Conservation (phyloP, 1,140 invertebrate species). For the Ceratitis capitata region DNA sequence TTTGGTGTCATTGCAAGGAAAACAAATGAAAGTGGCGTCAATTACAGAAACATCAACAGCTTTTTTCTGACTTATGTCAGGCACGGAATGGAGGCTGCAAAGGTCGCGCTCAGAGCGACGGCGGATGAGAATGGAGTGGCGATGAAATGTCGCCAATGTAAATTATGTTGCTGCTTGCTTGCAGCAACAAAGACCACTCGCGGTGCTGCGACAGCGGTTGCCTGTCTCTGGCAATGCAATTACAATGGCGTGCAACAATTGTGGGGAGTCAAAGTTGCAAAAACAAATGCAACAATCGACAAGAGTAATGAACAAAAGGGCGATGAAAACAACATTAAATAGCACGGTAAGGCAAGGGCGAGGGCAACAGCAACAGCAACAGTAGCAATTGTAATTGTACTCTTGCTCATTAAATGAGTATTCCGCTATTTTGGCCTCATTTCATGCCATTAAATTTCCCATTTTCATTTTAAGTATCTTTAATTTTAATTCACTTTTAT, state of each 20-base stretch:
- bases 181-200: not conserved
- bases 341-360: no score
- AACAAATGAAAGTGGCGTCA: conserved; percentile 1
- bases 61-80: not conserved
- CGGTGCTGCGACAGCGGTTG: not conserved
- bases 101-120: not conserved
- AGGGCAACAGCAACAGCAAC: not conserved
- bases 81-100: not conserved
- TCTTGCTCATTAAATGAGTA: not conserved
- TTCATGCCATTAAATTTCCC: not conserved
- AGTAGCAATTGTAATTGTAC: not conserved
- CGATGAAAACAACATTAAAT: not conserved
- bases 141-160: conserved; percentile 16
- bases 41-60: conserved; percentile 22
- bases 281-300: not conserved
- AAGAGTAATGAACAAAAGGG: not conserved
- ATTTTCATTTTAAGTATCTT: not conserved
- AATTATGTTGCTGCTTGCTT: not conserved
- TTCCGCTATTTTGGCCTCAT: not conserved
- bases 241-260: not conserved
- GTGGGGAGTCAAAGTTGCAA: not conserved
- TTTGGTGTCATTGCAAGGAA: not conserved
- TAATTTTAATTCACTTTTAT: not conserved
- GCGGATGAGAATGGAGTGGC: not conserved
- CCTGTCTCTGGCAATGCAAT: conserved; percentile 8